A percentile compares a stretch with the other conserved stretches of the same genome.
These are phyloP conservation scores for Reinhardtius hippoglossoides DNA, from an alignment of 2,113 vertebrate species.

Conservation along the genomic window DNA sequence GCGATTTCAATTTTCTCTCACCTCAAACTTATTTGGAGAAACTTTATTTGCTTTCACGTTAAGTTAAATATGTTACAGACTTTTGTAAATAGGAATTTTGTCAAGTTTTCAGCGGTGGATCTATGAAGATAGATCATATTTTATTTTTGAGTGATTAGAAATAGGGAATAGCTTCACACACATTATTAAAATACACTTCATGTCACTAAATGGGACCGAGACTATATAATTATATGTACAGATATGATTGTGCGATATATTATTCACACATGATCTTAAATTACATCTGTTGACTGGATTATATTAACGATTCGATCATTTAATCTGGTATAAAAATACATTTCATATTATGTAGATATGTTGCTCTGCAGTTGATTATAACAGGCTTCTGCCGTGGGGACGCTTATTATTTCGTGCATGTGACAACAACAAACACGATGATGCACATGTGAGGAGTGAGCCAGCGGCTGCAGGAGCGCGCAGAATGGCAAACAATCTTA, in stretches of 20 bases:
- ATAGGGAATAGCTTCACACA: too few relatives aligned
- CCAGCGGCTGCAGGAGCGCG: conserved; percentile 28
- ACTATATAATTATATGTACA: background rate
- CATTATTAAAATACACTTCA: background rate
- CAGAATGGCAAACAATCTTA: conserved; percentile 8
- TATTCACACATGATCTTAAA: background rate
- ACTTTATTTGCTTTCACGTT: background rate
- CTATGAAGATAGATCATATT: too few relatives aligned
- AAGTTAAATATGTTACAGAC: too few relatives aligned
- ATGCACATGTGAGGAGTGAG: conserved; percentile 28
- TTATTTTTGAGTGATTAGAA: background rate
- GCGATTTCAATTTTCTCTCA: too few relatives aligned
- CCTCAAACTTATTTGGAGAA: background rate
- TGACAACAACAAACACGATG: background rate
- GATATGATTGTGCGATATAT: background rate
- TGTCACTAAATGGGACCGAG: background rate
- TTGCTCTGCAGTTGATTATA: too few relatives aligned
- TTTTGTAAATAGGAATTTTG: too few relatives aligned
- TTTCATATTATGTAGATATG: background rate
- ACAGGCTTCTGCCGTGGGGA: background rate
- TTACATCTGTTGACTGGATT: background rate
- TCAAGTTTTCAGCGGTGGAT: too few relatives aligned
- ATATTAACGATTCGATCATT: background rate
- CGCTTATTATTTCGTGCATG: background rate
- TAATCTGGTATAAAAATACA: background rate